These are phyloP conservation scores for Sesamia nonagrioides DNA, from an alignment of 1,140 invertebrate genomes.

Conservation along the genomic window DNA sequence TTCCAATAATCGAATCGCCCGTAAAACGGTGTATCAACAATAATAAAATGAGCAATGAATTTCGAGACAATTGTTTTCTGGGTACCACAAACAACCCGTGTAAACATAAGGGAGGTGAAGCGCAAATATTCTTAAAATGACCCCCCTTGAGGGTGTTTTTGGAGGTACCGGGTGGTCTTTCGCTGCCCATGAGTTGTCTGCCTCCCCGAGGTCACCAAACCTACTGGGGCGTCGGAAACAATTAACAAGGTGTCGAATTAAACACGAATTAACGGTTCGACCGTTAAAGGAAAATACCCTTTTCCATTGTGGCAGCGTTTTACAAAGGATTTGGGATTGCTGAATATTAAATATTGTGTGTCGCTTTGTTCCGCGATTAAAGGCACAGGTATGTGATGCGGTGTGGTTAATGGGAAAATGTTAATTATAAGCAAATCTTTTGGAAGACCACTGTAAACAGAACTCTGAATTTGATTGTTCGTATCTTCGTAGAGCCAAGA, in stretches of 20 bases:
- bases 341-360: conserved; percentile 85
- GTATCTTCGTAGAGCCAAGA: neutral
- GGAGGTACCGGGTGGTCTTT: conserved; percentile 71
- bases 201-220: conserved; percentile 81
- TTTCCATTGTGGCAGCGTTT: conserved; percentile 82
- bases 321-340: conserved; percentile 85
- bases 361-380: conserved; percentile 81
- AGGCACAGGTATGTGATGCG: conserved; percentile 67
- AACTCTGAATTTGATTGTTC: conserved; percentile 34
- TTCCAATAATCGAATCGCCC: conserved; percentile 86
- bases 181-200: conserved; percentile 67
- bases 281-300: conserved; percentile 85
- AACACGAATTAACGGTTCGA: conserved; percentile 85
- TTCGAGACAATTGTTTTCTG: conserved; percentile 86
- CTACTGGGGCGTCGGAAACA: conserved; percentile 84
- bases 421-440: conserved; percentile 57
- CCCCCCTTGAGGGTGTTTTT: conserved; percentile 69
- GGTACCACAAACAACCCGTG: conserved; percentile 85
- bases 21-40: conserved; percentile 87
- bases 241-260: conserved; percentile 88
- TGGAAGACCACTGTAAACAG: conserved; percentile 38
- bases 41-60: conserved; percentile 88
- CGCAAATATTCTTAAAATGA: conserved; percentile 87
- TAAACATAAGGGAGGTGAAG: conserved; percentile 81
- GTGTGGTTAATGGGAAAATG: conserved; percentile 56